phyloP scores from a whole-genome alignment of 1,140 invertebrate genomes.

The Aphis craccivora region DNA sequence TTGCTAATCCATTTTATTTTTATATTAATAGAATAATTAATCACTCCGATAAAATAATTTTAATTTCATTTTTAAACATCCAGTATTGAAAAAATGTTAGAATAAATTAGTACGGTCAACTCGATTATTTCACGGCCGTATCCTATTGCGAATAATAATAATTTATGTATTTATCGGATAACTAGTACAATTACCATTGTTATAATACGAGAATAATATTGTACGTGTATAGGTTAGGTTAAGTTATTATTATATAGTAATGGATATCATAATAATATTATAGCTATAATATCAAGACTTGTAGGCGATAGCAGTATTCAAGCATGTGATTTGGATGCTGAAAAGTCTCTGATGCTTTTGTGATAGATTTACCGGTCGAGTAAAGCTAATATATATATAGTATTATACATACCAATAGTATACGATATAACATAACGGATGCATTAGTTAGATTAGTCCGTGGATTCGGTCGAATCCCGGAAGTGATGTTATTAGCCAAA shows the following conservation, averaged over 20 bases:
- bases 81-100: neutral
- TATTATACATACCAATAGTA: neutral
- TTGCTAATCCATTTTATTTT: neutral
- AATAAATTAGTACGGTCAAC: neutral
- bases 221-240: too few species aligned
- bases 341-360: neutral
- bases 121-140: neutral
- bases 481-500: conserved; percentile 44
- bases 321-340: neutral
- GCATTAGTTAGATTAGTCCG: conserved; percentile 37
- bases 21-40: neutral
- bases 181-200: neutral
- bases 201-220: too few species aligned
- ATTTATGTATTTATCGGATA: neutral
- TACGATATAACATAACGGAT: neutral
- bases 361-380: neutral
- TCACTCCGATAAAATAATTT: neutral
- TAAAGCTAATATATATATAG: neutral
- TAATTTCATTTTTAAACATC: too few species aligned
- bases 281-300: neutral
- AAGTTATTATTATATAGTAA: neutral
- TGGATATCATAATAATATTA: neutral
- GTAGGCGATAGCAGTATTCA: neutral
- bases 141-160: neutral
- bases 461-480: neutral